These are phyloP conservation scores for Mus caroli DNA, from an alignment of 2,797 vertebrate species.

Conservation along the genomic window DNA sequence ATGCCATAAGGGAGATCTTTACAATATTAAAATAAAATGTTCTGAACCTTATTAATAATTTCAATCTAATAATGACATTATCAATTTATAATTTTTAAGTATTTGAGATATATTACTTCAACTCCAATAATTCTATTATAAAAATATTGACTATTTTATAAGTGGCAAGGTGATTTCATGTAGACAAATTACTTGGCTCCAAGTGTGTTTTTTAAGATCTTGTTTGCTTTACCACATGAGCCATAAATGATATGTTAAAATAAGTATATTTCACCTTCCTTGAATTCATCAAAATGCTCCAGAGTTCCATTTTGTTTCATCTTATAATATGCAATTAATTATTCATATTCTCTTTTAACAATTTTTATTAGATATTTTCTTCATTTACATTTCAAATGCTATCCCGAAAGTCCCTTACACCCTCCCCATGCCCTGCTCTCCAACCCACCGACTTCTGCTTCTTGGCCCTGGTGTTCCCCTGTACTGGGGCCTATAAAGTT, in stretches of 20 bases:
- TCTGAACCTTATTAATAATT: constrained; percentile 50
- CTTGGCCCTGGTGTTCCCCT: too few species aligned
- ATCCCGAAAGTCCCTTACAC: too few species aligned
- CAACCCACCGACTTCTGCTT: too few species aligned
- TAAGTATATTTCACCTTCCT: neutral
- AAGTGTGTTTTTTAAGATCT: constrained; percentile 15
- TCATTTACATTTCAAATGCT: too few species aligned
- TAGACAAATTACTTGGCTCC: constrained; percentile 51
- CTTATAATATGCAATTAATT: neutral
- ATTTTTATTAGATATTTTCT: too few species aligned
- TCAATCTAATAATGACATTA: constrained; percentile 45
- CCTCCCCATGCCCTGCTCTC: too few species aligned
- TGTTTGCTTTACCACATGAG: constrained; percentile 56
- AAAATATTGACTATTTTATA: constrained; percentile 58
- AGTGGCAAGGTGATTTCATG: constrained; percentile 15
- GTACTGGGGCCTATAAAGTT: too few species aligned
- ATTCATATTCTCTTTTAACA: neutral
- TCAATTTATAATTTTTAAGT: constrained; percentile 44
- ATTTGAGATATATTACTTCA: constrained; percentile 42
- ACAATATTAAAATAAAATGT: constrained; percentile 42
- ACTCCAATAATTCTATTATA: neutral
- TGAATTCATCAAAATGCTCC: neutral
- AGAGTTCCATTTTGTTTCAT: neutral
- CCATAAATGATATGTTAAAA: constrained; percentile 33
- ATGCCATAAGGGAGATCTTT: neutral